Conservation (phyloP, 2,797 vertebrate species). For the Coregonus sp. region DNA sequence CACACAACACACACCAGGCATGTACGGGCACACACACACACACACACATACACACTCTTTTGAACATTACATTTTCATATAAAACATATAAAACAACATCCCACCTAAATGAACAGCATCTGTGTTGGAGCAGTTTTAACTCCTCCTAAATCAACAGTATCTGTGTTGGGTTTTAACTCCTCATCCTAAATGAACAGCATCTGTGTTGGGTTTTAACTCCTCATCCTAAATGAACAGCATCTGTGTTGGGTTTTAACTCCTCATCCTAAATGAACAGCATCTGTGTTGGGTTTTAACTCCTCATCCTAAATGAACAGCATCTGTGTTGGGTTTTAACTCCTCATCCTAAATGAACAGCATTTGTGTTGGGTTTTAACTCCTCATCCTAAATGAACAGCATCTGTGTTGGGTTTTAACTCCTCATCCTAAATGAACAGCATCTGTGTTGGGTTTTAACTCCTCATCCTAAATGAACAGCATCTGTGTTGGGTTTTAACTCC, state of each 20-base stretch:
- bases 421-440: constrained; percentile 63
- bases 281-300: no score
- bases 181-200: not conserved
- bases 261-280: not conserved
- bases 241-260: no score
- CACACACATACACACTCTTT: not conserved
- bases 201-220: no score
- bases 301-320: not conserved
- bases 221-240: not conserved
- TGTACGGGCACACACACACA: not conserved
- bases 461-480: constrained; percentile 63
- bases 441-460: constrained; percentile 47
- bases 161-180: no score
- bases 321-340: no score
- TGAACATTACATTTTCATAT: not conserved
- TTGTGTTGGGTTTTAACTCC: no score
- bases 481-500: constrained; percentile 48
- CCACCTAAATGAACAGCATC: not conserved
- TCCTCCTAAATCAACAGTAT: not conserved
- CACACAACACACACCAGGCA: constrained; percentile 9
- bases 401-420: constrained; percentile 48
- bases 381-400: constrained; percentile 58
- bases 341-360: not conserved
- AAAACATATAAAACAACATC: not conserved
- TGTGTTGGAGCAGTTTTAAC: no score